A percentile compares a stretch with the other conserved stretches of the same genome.
Evolutionary conservation across 2,113 vertebrate species (phyloP).

Genomic region (Aspidoscelis tigris): DNA sequence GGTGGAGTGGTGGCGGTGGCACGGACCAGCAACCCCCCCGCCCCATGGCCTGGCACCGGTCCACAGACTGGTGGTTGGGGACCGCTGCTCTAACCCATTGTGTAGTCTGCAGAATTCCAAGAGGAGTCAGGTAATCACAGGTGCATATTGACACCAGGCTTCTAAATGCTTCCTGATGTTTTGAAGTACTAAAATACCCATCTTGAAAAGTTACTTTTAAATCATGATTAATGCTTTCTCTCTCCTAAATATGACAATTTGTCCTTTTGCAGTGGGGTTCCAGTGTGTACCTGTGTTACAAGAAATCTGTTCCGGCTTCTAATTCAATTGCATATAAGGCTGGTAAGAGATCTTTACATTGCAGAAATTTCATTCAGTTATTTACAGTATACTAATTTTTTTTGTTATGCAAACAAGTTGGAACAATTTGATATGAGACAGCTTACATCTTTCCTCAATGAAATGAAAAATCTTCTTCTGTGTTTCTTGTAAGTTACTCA

Average conservation of each 20-base stretch:
- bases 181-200: too few species aligned
- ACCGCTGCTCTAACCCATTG: too few species aligned
- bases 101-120: too few species aligned
- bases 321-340: slow-evolving; percentile 96
- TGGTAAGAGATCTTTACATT: slow-evolving; percentile 79
- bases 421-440: not conserved
- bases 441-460: not conserved
- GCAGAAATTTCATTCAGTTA: not conserved
- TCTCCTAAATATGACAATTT: slow-evolving; percentile 16
- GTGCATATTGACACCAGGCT: too few species aligned
- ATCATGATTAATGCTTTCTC: not conserved
- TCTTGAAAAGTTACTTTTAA: not conserved
- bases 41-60: too few species aligned
- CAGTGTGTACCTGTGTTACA: slow-evolving; percentile 96
- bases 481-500: not conserved
- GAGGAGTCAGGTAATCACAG: too few species aligned
- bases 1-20: too few species aligned
- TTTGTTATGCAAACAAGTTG: not conserved
- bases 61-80: too few species aligned
- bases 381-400: not conserved
- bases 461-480: not conserved
- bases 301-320: slow-evolving; percentile 96
- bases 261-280: slow-evolving; percentile 93
- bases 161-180: too few species aligned
- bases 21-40: too few species aligned